Conservation (phyloP, 2,113 vertebrate genomes). For the Connochaetes taurinus region DNA sequence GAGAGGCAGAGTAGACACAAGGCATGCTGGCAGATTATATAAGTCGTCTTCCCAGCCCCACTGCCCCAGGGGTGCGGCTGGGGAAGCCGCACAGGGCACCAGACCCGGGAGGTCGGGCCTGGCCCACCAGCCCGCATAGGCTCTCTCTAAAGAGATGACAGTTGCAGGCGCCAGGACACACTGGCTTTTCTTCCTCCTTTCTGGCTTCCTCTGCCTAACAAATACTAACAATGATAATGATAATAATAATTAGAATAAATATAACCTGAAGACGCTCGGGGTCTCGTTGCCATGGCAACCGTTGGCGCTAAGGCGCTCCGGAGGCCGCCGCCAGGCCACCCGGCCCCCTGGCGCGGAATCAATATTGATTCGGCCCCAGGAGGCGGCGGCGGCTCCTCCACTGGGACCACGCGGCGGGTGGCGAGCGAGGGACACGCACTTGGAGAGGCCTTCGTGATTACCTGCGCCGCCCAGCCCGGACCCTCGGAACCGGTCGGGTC, state of each 20-base stretch:
- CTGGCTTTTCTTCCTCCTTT: not conserved
- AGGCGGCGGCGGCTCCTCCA: not conserved
- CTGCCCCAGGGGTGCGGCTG: not conserved
- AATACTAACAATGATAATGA: constrained; percentile 49
- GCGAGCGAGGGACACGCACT: not conserved
- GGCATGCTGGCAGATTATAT: constrained; percentile 11
- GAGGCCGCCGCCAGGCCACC: constrained; percentile 27
- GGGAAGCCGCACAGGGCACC: not conserved
- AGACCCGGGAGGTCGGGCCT: accelerated
- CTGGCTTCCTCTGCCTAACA: not conserved
- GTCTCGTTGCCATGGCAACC: constrained; percentile 62
- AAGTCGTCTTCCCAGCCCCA: not conserved
- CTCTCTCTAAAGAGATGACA: not conserved
- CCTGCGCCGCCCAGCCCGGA: not conserved
- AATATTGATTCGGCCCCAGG: not conserved
- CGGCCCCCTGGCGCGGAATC: constrained; percentile 8
- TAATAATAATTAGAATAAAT: constrained; percentile 66
- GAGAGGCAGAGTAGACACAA: not conserved
- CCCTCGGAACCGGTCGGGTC: not conserved
- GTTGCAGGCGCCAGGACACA: not conserved
- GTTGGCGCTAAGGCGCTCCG: constrained; percentile 11
- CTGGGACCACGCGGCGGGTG: not conserved
- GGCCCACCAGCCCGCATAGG: accelerated
- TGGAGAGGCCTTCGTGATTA: not conserved
- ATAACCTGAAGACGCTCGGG: constrained; percentile 57